A percentile compares a stretch with the other conserved stretches of the same genome.
These are phyloP conservation scores for Oscheius sp. DNA, from an alignment of 2,888 invertebrate species.

Conservation along the genomic window DNA sequence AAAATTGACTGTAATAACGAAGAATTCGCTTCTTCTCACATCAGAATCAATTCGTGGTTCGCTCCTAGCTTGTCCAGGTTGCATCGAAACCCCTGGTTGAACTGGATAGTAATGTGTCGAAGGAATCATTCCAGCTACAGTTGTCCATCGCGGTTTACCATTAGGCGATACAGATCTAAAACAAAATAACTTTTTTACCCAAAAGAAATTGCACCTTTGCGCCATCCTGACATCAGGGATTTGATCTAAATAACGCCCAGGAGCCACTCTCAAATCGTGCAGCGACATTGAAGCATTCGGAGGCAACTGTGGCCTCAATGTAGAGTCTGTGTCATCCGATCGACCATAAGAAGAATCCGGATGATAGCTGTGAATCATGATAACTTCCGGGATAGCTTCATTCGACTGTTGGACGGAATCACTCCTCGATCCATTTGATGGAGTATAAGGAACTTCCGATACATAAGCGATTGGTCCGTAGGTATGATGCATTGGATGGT, in stretches of 20 bases:
- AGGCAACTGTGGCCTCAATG: conserved; percentile 17
- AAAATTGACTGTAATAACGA: not conserved
- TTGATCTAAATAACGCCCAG: not conserved
- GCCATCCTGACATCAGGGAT: not conserved
- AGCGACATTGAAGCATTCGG: conserved; percentile 20
- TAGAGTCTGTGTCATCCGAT: conserved; percentile 29
- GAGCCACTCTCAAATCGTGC: conserved; percentile 22
- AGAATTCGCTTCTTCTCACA: not conserved
- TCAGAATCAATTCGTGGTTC: conserved; percentile 31
- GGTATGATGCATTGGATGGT: not conserved
- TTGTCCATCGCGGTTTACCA: conserved; percentile 26
- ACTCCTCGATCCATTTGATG: conserved; percentile 29
- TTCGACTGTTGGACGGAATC: conserved; percentile 32
- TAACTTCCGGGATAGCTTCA: conserved; percentile 32
- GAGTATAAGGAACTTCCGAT: conserved; percentile 17
- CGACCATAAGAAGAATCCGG: conserved; percentile 9
- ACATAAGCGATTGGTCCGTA: not conserved
- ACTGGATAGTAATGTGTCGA: conserved; percentile 22
- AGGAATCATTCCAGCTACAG: conserved; percentile 26
- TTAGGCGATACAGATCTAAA: conserved; percentile 27
- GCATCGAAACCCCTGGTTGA: conserved; percentile 5
- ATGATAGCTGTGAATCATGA: conserved; percentile 32
- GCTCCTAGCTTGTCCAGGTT: conserved; percentile 28
- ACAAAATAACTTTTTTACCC: no score
- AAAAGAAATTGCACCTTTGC: not conserved